Conservation (phyloP, 92 coral and sea anemone genomes). For the Phymanthus crucifer region DNA sequence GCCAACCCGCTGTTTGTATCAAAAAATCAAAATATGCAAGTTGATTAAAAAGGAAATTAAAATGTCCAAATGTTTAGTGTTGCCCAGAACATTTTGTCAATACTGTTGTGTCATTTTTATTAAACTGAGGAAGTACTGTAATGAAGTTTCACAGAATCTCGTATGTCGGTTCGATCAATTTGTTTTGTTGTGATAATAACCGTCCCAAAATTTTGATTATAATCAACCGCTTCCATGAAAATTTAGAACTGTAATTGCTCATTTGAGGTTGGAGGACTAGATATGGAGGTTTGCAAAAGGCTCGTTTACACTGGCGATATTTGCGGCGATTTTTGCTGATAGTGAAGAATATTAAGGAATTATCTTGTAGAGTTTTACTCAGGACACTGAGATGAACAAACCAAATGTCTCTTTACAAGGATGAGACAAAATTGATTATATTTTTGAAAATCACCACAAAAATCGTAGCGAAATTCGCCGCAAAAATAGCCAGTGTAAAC, state of each 20-base stretch:
- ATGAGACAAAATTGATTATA: too few species aligned
- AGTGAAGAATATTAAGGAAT: too few species aligned
- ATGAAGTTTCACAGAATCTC: neutral
- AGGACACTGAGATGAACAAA: too few species aligned
- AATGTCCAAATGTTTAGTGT: neutral
- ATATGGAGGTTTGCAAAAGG: too few species aligned
- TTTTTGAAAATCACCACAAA: too few species aligned
- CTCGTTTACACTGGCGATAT: too few species aligned
- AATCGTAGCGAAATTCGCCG: too few species aligned
- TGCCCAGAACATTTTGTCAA: neutral
- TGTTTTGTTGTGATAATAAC: neutral
- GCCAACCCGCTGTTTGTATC: neutral
- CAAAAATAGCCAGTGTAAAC: too few species aligned
- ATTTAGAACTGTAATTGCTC: neutral
- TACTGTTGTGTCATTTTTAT: neutral
- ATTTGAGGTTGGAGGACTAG: neutral
- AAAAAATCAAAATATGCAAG: neutral
- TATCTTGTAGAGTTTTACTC: too few species aligned
- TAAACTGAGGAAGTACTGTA: neutral
- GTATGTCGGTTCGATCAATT: neutral
- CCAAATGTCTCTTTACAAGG: too few species aligned
- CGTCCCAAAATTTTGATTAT: neutral
- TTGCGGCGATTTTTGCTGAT: too few species aligned
- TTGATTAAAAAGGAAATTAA: neutral
- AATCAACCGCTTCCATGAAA: neutral